A percentile compares a stretch with the other conserved stretches of the same genome.
Evolutionary conservation across 1,140 invertebrate genomes (phyloP).

Genomic region (Brachionus paranguensis): DNA sequence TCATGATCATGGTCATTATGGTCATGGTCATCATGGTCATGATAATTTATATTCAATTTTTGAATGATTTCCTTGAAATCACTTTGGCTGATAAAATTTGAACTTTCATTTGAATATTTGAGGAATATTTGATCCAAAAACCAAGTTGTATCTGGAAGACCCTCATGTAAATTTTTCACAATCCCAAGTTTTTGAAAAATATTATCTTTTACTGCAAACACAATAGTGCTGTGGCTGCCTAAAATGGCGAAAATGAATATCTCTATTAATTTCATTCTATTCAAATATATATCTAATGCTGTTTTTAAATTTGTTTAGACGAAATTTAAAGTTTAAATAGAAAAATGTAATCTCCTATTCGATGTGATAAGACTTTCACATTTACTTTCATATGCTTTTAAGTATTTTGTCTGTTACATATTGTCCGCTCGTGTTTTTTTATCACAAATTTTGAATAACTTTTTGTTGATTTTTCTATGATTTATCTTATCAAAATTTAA

Average conservation of each 20-base stretch:
- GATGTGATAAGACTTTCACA: background rate
- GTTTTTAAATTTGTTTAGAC: background rate
- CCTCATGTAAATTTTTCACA: background rate
- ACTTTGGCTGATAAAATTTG: background rate
- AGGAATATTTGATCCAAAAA: background rate
- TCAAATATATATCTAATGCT: background rate
- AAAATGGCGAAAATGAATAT: background rate
- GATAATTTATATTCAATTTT: background rate
- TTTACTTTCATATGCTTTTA: background rate
- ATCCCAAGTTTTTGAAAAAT: background rate
- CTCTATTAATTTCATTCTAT: background rate
- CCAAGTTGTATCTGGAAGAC: background rate
- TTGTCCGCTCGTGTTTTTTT: background rate
- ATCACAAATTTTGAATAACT: background rate
- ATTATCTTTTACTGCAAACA: background rate
- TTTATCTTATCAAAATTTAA: background rate
- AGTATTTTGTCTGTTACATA: background rate
- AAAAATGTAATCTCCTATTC: background rate
- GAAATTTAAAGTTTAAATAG: background rate
- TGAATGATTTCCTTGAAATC: background rate
- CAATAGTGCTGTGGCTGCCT: background rate
- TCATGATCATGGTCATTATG: background rate
- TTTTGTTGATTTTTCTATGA: background rate
- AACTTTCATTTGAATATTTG: background rate
- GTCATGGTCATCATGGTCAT: constrained; percentile 33